Conservation (phyloP, 2,113 vertebrate genomes). For the Gopherus evgoodei region DNA sequence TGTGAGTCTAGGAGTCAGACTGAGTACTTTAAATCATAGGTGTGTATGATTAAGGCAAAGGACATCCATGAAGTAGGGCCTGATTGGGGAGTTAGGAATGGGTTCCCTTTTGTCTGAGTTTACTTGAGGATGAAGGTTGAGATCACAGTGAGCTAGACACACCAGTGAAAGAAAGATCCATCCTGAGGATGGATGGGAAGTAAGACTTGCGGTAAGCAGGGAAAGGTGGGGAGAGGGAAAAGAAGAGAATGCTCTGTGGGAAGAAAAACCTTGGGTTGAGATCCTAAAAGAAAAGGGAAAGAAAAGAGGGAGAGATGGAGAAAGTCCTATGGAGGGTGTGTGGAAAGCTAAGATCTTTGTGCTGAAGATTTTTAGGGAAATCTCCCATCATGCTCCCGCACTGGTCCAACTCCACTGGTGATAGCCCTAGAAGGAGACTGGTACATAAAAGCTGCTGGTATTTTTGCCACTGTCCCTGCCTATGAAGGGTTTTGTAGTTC, state of each 20-base stretch:
- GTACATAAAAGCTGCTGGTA: neutral
- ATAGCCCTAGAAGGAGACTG: neutral
- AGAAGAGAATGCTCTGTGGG: neutral
- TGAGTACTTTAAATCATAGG: neutral
- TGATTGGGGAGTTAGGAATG: neutral
- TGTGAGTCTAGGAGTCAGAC: conserved; percentile 9
- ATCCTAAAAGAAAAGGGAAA: neutral
- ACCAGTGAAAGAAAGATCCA: neutral
- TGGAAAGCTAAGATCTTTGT: neutral
- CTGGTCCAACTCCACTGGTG: neutral
- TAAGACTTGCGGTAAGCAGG: neutral
- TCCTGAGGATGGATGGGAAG: neutral
- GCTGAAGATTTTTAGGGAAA: neutral
- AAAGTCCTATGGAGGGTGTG: neutral
- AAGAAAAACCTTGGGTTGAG: neutral
- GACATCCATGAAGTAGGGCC: neutral
- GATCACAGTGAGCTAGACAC: neutral
- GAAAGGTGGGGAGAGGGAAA: neutral
- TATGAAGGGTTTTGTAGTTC: neutral
- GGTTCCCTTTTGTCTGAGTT: neutral
- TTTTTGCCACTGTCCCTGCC: neutral
- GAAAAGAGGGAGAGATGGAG: neutral
- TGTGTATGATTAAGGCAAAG: conserved; percentile 7
- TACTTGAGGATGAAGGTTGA: neutral
- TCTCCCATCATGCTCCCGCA: neutral